Percentiles rank a stretch among this genome's conserved stretches.
These are phyloP conservation scores for Channallabes apus DNA, from an alignment of 2,797 vertebrate genomes.

Conservation along the genomic window DNA sequence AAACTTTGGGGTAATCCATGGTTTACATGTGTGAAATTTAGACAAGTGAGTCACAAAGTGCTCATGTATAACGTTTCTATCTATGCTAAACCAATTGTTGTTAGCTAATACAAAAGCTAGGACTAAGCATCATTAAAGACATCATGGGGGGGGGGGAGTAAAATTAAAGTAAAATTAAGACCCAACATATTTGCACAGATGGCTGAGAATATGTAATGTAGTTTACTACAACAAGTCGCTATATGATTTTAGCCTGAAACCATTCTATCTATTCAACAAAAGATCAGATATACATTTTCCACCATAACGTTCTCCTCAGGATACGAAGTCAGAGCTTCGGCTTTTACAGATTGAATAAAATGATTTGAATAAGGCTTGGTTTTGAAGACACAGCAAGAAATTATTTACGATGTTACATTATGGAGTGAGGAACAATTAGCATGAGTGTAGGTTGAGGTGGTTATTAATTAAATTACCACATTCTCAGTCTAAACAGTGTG, in stretches of 20 bases:
- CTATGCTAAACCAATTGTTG: neutral
- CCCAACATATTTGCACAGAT: neutral
- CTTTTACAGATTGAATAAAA: neutral
- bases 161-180: neutral
- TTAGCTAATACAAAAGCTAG: neutral
- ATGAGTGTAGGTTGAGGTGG: conserved; percentile 26
- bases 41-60: too few relatives aligned
- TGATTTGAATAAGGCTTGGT: neutral
- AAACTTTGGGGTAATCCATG: too few relatives aligned
- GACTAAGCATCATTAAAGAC: neutral
- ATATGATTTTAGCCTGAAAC: neutral
- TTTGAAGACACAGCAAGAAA: neutral
- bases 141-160: too few relatives aligned
- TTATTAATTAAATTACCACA: conserved; percentile 33
- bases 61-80: too few relatives aligned
- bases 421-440: neutral
- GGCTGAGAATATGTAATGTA: neutral
- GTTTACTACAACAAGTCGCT: neutral
- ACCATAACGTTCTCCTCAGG: neutral
- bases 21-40: too few relatives aligned
- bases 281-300: neutral
- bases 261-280: neutral
- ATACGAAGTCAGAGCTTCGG: neutral
- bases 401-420: neutral
- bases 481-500: neutral